Evolutionary conservation across 23 tunicate genomes (phyloP).

Genomic region (Ciona savignyi): DNA sequence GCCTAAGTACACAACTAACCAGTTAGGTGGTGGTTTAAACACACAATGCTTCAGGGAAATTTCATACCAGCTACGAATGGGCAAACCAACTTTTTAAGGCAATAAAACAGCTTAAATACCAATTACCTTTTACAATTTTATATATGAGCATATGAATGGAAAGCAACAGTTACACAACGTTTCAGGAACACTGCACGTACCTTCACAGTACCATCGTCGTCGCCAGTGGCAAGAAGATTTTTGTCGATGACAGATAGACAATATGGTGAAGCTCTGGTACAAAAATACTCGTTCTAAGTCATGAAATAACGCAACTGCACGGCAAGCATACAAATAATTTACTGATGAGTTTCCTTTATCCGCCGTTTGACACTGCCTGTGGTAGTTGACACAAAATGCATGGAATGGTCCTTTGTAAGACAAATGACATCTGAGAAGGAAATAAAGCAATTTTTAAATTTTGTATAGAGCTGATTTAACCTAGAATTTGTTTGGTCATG

Average conservation of each 20-base stretch:
- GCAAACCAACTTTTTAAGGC: too few species aligned
- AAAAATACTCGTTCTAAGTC: background rate
- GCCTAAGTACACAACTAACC: too few species aligned
- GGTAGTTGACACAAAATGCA: conserved; percentile 13
- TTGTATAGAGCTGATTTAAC: too few species aligned
- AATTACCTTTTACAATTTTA: too few species aligned
- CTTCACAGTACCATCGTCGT: conserved; percentile 83
- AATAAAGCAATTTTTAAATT: background rate
- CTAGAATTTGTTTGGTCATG: too few species aligned
- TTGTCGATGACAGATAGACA: conserved; percentile 44
- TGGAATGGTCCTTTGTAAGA: conserved; percentile 28
- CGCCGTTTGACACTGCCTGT: conserved; percentile 14
- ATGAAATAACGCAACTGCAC: background rate
- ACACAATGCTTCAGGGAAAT: too few species aligned
- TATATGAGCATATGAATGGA: too few species aligned
- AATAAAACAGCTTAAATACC: too few species aligned
- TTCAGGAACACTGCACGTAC: too few species aligned
- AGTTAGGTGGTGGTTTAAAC: too few species aligned
- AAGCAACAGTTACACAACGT: too few species aligned
- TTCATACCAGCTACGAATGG: too few species aligned
- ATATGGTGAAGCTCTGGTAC: conserved; percentile 32
- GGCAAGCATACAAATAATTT: background rate
- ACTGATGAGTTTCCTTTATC: conserved; percentile 4
- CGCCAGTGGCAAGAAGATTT: conserved; percentile 78
- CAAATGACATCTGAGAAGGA: conserved; percentile 21